These are phyloP conservation scores for Deroptyus accipitrinus DNA, from an alignment of 2,113 vertebrate genomes.

Conservation along the genomic window DNA sequence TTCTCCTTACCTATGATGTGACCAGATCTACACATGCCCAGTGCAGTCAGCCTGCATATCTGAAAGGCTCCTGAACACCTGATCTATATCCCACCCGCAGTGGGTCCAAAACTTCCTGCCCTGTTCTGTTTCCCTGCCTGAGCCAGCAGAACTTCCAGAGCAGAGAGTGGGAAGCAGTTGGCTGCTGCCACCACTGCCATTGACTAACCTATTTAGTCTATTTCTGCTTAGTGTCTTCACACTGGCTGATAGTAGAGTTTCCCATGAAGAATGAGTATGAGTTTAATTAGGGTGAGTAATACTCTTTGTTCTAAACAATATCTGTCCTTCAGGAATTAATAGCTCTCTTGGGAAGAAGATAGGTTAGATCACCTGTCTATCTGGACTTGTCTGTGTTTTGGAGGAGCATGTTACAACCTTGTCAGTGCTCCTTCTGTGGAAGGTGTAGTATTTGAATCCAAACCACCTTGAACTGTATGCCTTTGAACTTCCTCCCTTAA, in stretches of 20 bases:
- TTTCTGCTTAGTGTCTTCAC: not conserved
- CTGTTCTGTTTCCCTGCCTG: not conserved
- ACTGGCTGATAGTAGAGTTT: not conserved
- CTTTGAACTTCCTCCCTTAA: not conserved
- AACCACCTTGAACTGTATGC: not conserved
- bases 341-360: not conserved
- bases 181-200: not conserved
- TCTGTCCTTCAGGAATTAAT: not conserved
- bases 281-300: not conserved
- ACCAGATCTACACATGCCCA: not conserved
- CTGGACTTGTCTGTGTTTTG: not conserved
- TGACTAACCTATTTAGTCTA: not conserved
- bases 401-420: not conserved
- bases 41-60: not conserved
- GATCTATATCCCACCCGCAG: fast-evolving
- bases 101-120: not conserved
- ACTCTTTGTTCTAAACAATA: not conserved
- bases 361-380: not conserved
- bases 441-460: not conserved
- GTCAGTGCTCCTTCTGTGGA: not conserved
- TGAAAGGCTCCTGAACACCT: not conserved
- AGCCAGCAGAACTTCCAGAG: not conserved
- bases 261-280: not conserved
- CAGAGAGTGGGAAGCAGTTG: not conserved
- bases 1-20: not conserved